A percentile compares a stretch with the other conserved stretches of the same genome.
Evolutionary conservation across 2,113 vertebrate species (phyloP).

Genomic region (Gambusia holbrooki): DNA sequence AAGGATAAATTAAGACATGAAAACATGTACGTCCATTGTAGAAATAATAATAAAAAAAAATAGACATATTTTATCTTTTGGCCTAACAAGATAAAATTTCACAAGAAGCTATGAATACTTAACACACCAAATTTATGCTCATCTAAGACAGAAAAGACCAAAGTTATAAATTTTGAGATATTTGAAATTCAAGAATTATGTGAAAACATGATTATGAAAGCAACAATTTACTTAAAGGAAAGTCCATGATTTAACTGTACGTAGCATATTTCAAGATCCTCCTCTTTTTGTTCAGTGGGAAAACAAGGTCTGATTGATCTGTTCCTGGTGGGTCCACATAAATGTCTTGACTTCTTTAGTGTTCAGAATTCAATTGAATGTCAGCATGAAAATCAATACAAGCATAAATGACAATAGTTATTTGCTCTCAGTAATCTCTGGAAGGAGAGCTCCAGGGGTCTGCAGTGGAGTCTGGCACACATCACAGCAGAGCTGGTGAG

Average conservation of each 20-base stretch:
- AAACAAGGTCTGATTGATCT: not conserved
- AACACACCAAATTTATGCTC: too few species aligned
- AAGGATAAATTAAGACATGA: not conserved
- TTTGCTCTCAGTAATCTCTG: constrained; percentile 82
- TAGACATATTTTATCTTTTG: not conserved
- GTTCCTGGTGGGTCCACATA: not conserved
- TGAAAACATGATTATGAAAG: too few species aligned
- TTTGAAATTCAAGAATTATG: too few species aligned
- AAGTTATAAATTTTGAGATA: too few species aligned
- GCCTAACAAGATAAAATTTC: too few species aligned
- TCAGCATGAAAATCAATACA: accelerated
- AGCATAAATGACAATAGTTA: not conserved
- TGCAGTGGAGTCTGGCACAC: constrained; percentile 87
- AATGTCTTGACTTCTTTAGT: not conserved
- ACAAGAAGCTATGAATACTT: too few species aligned
- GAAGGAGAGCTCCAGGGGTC: constrained; percentile 89
- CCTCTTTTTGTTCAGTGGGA: not conserved
- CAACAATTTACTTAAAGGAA: not conserved
- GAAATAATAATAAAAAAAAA: not conserved
- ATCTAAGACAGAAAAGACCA: too few species aligned
- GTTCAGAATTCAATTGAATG: not conserved
- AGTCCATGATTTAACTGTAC: not conserved
- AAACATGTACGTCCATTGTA: not conserved
- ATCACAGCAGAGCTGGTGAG: constrained; percentile 88
- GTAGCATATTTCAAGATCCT: not conserved